Percentiles rank a stretch among this genome's conserved stretches.
Evolutionary conservation across 2,797 vertebrate species (phyloP).

Genomic region (Delichon dasypus): DNA sequence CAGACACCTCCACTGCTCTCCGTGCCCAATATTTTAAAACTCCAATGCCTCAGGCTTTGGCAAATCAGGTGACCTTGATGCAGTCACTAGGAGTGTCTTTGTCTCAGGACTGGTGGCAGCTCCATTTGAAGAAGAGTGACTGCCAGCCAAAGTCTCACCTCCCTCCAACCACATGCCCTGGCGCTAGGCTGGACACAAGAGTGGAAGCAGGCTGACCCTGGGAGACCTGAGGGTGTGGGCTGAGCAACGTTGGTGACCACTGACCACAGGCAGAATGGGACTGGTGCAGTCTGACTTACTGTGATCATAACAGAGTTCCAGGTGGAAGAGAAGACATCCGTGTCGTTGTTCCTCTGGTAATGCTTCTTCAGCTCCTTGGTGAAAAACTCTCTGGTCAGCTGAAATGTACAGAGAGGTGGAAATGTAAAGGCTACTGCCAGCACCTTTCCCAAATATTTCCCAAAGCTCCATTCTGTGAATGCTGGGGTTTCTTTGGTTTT

Average conservation of each 20-base stretch:
- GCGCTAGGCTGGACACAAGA: rapidly evolving
- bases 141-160: background rate
- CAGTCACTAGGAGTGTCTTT: background rate
- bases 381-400: conserved; percentile 93
- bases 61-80: background rate
- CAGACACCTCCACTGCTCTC: background rate
- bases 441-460: background rate
- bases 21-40: background rate
- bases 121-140: background rate
- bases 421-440: background rate
- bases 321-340: conserved; percentile 86
- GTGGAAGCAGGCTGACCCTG: background rate
- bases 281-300: conserved; percentile 69
- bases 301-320: conserved; percentile 95
- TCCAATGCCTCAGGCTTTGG: background rate
- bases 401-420: conserved; percentile 13
- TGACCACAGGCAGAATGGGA: rapidly evolving
- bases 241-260: rapidly evolving
- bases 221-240: background rate
- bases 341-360: conserved; percentile 86
- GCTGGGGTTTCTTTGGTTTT: background rate
- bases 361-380: conserved; percentile 88
- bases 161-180: background rate
- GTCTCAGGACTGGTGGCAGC: background rate
- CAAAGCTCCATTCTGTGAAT: background rate